Evolutionary conservation across 2,797 vertebrate species (phyloP).

Genomic region (Balearica regulorum): DNA sequence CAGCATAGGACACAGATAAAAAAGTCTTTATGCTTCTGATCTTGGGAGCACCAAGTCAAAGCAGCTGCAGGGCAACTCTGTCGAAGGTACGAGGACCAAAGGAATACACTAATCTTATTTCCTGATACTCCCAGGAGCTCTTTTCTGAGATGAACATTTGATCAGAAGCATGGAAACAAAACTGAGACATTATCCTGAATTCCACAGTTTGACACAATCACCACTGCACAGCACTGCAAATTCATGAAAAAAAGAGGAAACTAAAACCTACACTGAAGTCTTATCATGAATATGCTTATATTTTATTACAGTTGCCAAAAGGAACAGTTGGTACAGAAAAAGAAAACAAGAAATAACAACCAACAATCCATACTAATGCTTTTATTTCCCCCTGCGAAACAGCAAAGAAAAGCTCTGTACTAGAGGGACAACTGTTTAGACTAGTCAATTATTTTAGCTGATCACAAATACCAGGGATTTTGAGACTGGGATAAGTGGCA

Average conservation of each 20-base stretch:
- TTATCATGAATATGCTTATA: background rate
- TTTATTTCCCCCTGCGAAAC: background rate
- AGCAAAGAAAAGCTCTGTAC: background rate
- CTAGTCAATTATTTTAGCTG: background rate
- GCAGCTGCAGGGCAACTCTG: background rate
- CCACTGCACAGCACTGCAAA: background rate
- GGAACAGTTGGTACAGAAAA: background rate
- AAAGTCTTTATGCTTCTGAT: background rate
- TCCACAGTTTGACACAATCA: background rate
- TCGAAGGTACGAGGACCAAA: background rate
- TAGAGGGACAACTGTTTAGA: background rate
- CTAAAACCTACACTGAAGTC: background rate
- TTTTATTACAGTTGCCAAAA: background rate
- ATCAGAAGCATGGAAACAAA: background rate
- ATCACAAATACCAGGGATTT: background rate
- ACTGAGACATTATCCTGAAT: background rate
- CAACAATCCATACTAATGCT: background rate
- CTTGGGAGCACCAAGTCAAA: background rate
- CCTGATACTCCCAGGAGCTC: background rate
- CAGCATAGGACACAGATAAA: background rate
- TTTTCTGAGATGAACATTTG: background rate
- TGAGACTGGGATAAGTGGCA: background rate
- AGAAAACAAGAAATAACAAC: background rate
- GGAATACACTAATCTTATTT: background rate
- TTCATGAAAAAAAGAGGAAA: background rate